Conservation (phyloP, 1,140 invertebrate genomes). For the Anoplophora glabripennis region DNA sequence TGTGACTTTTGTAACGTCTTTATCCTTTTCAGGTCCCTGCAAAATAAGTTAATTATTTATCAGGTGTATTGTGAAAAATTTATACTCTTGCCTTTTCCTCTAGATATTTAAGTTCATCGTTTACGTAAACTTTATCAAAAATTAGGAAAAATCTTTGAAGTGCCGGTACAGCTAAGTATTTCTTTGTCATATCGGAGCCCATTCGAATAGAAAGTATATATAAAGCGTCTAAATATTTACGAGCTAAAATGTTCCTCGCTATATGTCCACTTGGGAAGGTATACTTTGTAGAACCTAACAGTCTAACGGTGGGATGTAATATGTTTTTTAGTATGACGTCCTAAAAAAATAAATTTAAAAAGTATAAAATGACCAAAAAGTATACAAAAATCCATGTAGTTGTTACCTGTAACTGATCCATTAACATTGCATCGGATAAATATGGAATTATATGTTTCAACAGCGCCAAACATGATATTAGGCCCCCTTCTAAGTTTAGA, state of each 20-base stretch:
- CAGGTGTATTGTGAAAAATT: background rate
- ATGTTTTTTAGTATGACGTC: slow-evolving; percentile 74
- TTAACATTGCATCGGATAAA: slow-evolving; percentile 78
- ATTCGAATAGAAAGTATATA: slow-evolving; percentile 76
- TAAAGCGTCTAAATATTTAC: slow-evolving; percentile 78
- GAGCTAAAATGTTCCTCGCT: slow-evolving; percentile 70
- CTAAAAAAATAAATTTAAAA: slow-evolving; percentile 45
- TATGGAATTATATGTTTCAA: slow-evolving; percentile 78
- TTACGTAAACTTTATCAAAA: slow-evolving; percentile 75
- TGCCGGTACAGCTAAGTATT: slow-evolving; percentile 68
- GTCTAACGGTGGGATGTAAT: slow-evolving; percentile 70
- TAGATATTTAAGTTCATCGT: background rate
- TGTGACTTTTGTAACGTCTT: slow-evolving; percentile 15
- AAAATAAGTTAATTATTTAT: background rate
- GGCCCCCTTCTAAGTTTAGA: slow-evolving; percentile 79
- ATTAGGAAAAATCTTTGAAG: slow-evolving; percentile 79
- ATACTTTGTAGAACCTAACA: slow-evolving; percentile 69
- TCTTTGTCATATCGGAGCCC: slow-evolving; percentile 79
- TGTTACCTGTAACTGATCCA: slow-evolving; percentile 76
- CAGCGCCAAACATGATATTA: slow-evolving; percentile 80
- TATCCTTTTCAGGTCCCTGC: background rate
- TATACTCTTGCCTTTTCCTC: background rate
- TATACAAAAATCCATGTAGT: background rate
- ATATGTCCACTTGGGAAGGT: slow-evolving; percentile 74
- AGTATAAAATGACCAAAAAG: slow-evolving; percentile 1